Percentiles rank a stretch among this genome's conserved stretches.
These are phyloP conservation scores for Caenorhabditis becei DNA, from an alignment of 2,888 invertebrate species.

Conservation along the genomic window DNA sequence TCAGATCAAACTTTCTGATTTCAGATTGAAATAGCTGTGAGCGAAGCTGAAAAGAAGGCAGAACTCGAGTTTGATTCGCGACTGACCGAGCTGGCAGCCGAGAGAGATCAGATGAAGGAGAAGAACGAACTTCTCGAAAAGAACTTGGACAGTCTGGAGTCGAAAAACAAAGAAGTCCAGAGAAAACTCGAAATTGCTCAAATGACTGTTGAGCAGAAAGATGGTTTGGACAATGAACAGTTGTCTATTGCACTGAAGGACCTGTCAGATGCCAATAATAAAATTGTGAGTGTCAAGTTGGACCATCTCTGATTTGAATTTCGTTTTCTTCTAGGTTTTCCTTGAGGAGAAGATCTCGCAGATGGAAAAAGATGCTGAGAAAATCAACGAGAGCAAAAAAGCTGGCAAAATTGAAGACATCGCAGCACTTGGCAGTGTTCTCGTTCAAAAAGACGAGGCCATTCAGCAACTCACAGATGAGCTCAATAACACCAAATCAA, in stretches of 20 bases:
- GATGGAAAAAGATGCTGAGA: slow-evolving; percentile 35
- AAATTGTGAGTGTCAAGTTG: slow-evolving; percentile 70
- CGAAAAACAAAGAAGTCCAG: slow-evolving; percentile 79
- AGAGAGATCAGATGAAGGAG: slow-evolving; percentile 59
- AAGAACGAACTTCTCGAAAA: slow-evolving; percentile 66
- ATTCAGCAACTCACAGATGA: slow-evolving; percentile 85
- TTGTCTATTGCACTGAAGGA: slow-evolving; percentile 84
- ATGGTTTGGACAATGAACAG: slow-evolving; percentile 82
- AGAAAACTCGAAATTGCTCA: slow-evolving; percentile 78
- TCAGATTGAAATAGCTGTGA: slow-evolving; percentile 41
- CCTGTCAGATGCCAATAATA: slow-evolving; percentile 84
- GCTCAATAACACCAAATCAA: slow-evolving; percentile 17
- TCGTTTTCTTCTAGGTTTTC: slow-evolving; percentile 25
- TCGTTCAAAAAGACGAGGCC: slow-evolving; percentile 72
- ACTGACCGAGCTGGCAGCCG: slow-evolving; percentile 55
- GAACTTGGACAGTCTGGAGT: slow-evolving; percentile 60
- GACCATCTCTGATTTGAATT: neutral
- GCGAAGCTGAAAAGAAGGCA: slow-evolving; percentile 57
- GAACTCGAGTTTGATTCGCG: slow-evolving; percentile 52
- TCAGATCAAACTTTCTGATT: neutral
- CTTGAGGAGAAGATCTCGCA: slow-evolving; percentile 64
- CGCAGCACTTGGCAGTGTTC: slow-evolving; percentile 68
- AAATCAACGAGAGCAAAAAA: slow-evolving; percentile 37
- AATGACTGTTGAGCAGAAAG: slow-evolving; percentile 60
- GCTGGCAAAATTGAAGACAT: slow-evolving; percentile 68